These are phyloP conservation scores for Ctenomys sociabilis DNA, from an alignment of 2,113 vertebrate species.

Conservation along the genomic window DNA sequence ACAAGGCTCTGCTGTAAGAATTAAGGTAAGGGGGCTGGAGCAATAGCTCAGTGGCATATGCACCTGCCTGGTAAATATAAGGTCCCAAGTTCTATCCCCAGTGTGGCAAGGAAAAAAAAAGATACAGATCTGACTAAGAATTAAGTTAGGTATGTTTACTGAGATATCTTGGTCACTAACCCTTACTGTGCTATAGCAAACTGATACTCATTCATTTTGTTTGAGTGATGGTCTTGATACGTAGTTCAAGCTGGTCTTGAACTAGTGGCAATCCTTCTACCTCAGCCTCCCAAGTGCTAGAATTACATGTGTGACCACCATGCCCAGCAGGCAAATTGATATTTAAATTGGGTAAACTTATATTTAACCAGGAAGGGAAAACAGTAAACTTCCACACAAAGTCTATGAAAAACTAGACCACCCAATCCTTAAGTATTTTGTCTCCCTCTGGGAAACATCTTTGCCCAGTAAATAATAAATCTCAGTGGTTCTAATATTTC, in stretches of 20 bases:
- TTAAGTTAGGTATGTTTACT: neutral
- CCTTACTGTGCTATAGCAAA: neutral
- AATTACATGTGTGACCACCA: neutral
- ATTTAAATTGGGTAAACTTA: neutral
- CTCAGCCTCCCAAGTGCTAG: neutral
- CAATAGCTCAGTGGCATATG: too few species aligned
- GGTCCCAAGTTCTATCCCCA: too few species aligned
- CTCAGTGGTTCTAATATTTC: neutral
- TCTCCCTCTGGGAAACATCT: neutral
- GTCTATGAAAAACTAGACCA: slow-evolving; percentile 13
- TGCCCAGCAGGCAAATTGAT: neutral
- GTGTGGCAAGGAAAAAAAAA: too few species aligned
- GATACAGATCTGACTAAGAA: too few species aligned
- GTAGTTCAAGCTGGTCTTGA: neutral
- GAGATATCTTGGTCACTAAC: neutral
- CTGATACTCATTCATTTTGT: neutral
- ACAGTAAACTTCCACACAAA: slow-evolving; percentile 7
- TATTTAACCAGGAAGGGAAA: neutral
- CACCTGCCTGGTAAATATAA: too few species aligned
- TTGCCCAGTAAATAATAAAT: neutral
- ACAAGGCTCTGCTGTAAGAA: neutral
- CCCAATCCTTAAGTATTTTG: neutral
- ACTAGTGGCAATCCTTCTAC: neutral
- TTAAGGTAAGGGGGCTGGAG: neutral
- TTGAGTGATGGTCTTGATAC: neutral